Conservation (phyloP, 2,888 invertebrate species). For the Epiblema foenella region DNA sequence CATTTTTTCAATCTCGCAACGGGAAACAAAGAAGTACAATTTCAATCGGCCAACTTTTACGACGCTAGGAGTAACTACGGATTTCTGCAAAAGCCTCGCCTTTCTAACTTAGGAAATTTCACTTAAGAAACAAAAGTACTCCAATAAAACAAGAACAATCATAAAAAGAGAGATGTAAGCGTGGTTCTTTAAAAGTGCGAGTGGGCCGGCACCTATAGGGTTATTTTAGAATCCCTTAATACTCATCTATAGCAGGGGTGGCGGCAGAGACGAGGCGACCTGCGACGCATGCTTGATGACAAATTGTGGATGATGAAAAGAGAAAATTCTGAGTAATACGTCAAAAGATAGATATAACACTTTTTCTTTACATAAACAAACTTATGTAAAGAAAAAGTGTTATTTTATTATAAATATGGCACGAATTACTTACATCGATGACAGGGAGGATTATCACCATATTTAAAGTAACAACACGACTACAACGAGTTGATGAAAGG, state of each 20-base stretch:
- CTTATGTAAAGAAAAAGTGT: too few species aligned
- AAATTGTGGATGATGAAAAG: constrained; percentile 3
- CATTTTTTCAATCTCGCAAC: constrained; percentile 45
- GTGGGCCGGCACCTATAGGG: constrained; percentile 49
- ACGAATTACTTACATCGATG: too few species aligned
- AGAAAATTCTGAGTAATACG: not conserved
- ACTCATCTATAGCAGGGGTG: constrained; percentile 18
- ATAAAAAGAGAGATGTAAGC: constrained; percentile 78
- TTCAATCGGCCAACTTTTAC: constrained; percentile 80
- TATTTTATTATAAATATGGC: too few species aligned
- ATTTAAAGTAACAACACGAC: too few species aligned
- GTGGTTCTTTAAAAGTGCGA: constrained; percentile 68
- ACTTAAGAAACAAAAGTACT: constrained; percentile 84
- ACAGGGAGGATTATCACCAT: too few species aligned
- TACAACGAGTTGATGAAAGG: too few species aligned
- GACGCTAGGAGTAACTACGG: constrained; percentile 78
- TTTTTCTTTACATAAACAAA: too few species aligned
- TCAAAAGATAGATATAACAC: too few species aligned
- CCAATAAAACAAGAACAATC: constrained; percentile 84
- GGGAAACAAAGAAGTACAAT: constrained; percentile 65
- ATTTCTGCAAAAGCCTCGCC: constrained; percentile 77
- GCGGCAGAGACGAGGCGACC: constrained; percentile 3
- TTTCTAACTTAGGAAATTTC: constrained; percentile 81
- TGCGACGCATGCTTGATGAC: constrained; percentile 7
- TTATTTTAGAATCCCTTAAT: constrained; percentile 37